These are phyloP conservation scores for Passer domesticus DNA, from an alignment of 2,113 vertebrate genomes.

Conservation along the genomic window DNA sequence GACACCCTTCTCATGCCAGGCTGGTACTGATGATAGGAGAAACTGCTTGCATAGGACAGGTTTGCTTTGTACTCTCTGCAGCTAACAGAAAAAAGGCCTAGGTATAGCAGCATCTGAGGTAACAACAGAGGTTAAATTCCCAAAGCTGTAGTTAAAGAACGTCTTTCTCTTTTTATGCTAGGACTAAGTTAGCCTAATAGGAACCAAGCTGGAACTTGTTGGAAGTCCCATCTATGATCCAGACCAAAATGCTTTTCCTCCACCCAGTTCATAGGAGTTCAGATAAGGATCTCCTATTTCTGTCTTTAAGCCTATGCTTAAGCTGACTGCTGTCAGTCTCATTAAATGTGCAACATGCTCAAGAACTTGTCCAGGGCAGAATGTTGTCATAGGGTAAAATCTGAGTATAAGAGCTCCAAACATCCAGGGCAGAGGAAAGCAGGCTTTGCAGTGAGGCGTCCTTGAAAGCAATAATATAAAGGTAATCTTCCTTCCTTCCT, in stretches of 20 bases:
- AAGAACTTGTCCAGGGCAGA: neutral
- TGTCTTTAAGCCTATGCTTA: neutral
- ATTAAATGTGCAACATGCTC: neutral
- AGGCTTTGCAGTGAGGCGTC: neutral
- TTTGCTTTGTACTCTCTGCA: neutral
- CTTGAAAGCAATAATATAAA: conserved; percentile 16
- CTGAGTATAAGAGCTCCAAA: neutral
- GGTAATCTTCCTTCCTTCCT: neutral
- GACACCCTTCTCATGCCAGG: neutral
- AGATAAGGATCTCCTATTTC: conserved; percentile 37
- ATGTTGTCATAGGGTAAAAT: neutral
- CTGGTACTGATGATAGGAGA: neutral
- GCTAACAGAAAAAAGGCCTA: neutral
- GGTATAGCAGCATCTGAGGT: neutral
- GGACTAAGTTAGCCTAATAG: neutral
- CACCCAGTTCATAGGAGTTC: neutral
- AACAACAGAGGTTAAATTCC: neutral
- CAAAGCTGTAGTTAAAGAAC: neutral
- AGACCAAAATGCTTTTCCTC: neutral
- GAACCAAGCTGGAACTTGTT: neutral
- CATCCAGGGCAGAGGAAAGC: neutral
- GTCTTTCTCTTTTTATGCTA: neutral
- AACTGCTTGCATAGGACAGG: neutral
- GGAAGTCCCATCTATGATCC: neutral
- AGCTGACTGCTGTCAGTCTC: neutral